Evolutionary conservation across 1,140 invertebrate genomes (phyloP), one percentile per base, ranked within the genome.

Genomic region (Meteorus sp.): DNA sequence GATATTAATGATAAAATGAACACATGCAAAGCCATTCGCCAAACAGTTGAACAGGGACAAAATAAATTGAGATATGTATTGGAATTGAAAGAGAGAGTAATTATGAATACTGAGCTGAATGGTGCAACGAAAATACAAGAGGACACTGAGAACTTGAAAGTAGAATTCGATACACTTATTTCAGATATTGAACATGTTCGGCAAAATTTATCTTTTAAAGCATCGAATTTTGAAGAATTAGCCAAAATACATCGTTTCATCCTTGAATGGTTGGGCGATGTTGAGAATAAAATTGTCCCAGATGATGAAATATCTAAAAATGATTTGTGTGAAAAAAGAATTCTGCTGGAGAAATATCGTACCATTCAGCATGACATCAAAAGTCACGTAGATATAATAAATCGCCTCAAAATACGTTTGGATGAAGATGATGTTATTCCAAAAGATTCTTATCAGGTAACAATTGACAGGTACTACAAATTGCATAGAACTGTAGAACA

Each of bases 11-110:
- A 86, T 56, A 92, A 93, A 72, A 70, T 96, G 1, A 89, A 91
- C 63, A 89, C 85, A 0, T 88, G 95, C 0, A 95, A 94, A 81
- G 84, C 86, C 9, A 85, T 95, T 27, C 84, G 91, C 11, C 91
- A 93, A 68, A 90, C 89, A 2, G 82, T 95, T 15, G 93, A 96
- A 72, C 92, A 95, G 68, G 93, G 92, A 0, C 92, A 95, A 69
- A 94, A 95, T 67, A 94, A 94, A 73, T 71, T 96, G 5, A 84
- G 91, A 11, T 96, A 96, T 72, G 86, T 91, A 31, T 73, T 93
- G n/a, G 94, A 96, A 68, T 77, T 96, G 0, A 95, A 95, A 75
- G 93, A 95, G 75, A 90, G 90, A 69, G 92, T 96, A 0, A 92
- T 94, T 3, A 88, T 94, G 82, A 95, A 94, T 69, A 95, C 93